A percentile compares a stretch with the other conserved stretches of the same genome.
Conservation (phyloP, 2,113 vertebrate species). For the Tinamus guttatus region DNA sequence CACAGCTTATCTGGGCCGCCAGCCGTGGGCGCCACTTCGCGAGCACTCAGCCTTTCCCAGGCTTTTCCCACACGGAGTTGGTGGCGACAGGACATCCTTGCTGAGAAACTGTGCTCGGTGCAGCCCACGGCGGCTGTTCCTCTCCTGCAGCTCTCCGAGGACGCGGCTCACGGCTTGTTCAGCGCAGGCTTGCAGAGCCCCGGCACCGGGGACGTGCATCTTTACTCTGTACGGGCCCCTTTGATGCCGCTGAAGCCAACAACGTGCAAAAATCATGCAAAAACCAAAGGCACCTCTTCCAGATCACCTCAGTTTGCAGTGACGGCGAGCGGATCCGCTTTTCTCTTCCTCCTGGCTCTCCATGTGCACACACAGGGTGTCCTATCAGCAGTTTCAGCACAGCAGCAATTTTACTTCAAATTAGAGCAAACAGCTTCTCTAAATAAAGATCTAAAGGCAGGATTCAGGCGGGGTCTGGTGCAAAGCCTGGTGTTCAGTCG, state of each 20-base stretch:
- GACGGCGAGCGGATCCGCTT: not conserved
- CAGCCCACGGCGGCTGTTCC: not conserved
- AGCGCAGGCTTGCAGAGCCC: too few species aligned
- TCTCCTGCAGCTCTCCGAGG: not conserved
- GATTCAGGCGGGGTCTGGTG: not conserved
- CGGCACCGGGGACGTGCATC: too few species aligned
- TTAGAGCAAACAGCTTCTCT: not conserved
- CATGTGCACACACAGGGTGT: rapidly evolving
- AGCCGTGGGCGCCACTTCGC: not conserved
- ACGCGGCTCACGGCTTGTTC: not conserved
- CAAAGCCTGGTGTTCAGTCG: not conserved
- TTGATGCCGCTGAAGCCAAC: too few species aligned
- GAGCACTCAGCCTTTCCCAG: not conserved
- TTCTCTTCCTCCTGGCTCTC: not conserved
- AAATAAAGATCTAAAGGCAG: not conserved
- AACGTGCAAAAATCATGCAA: too few species aligned
- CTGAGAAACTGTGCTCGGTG: not conserved
- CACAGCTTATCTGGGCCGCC: too few species aligned
- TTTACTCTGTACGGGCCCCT: too few species aligned
- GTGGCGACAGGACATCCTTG: not conserved
- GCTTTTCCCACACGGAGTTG: not conserved
- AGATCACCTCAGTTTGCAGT: not conserved
- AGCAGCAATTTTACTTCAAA: not conserved
- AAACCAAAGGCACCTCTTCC: not conserved
- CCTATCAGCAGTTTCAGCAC: not conserved